Evolutionary conservation across 2,888 invertebrate genomes (phyloP), one percentile per base, ranked within the genome.

Genomic region (Hecatera dysodea): DNA sequence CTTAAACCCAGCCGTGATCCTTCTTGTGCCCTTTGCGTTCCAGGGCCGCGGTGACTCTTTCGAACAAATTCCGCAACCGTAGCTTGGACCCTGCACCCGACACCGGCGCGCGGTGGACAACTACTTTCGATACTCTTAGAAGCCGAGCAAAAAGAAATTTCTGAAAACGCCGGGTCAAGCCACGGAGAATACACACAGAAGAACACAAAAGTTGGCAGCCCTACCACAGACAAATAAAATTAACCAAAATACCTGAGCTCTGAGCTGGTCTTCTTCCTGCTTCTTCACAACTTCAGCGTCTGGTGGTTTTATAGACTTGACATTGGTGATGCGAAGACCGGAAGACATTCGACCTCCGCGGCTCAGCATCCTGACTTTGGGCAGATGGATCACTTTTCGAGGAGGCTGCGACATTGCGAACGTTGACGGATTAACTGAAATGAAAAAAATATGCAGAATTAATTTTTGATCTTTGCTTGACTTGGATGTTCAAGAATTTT

Each of bases 361-460:
- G 22, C 88, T 88, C 39, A 95, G 86, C 94, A 96, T 94, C 72
- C 94, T 87, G 44, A 95, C 90, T 78, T 93, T 94, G 0, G 95
- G 93, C 22, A 94, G 85, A 75, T 94, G 95, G 36, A 94, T 87
- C 24, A 93, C 82, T 75, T 93, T 94, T 2, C 89, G 88, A 0
- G 91, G 91, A 11, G 89, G 90, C 15, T 87, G 89, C 11, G 92
- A 88, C 91, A 94, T 93, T 66, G 64, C 82, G 12, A 74, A 55
- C 9, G 80, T 55, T 36, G 83, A 68, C 7, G 80, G 65, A 71
- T 92, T 90, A 91, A 92, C 94, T 94, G 90, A 33, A 91, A 90
- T 64, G 80, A 67, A 80, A 67, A 64, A 71, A 67, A 50, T 11
- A 42, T 19, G 22, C 24, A 24, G 22, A 72, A 60, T 62, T 0